Conservation (phyloP, 2,888 invertebrate species). For the Cotesia congregata region DNA sequence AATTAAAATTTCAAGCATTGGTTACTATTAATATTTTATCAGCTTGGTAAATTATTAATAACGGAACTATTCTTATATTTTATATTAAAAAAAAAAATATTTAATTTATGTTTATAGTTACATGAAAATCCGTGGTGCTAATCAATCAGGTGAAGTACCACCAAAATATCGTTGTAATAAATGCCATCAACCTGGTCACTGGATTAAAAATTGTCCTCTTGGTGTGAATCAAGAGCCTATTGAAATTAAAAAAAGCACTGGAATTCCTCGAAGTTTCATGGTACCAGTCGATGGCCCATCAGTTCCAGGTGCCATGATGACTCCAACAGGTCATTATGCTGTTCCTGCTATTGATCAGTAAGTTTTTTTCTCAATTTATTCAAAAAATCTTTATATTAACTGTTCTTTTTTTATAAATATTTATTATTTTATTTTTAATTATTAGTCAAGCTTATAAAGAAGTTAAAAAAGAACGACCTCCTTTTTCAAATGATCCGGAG, state of each 20-base stretch:
- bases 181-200: conserved; percentile 96
- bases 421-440: background rate
- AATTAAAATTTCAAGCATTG: too few relatives aligned
- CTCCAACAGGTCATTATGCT: conserved; percentile 88
- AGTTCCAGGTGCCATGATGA: conserved; percentile 93
- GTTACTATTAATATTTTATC: too few relatives aligned
- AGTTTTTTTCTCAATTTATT: conserved; percentile 64
- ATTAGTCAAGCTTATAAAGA: conserved; percentile 84
- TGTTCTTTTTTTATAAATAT: background rate
- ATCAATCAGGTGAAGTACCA: conserved; percentile 91
- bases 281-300: conserved; percentile 91
- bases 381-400: conserved; percentile 22
- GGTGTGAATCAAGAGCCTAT: conserved; percentile 77
- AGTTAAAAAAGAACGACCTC: conserved; percentile 79
- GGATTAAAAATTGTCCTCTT: conserved; percentile 96
- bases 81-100: background rate
- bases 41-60: too few relatives aligned
- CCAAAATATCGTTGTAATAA: conserved; percentile 94
- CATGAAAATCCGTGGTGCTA: conserved; percentile 88
- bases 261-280: conserved; percentile 97
- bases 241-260: conserved; percentile 94
- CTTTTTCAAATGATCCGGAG: conserved; percentile 74
- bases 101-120: conserved; percentile 77
- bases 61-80: too few relatives aligned
- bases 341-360: conserved; percentile 91